A percentile compares a stretch with the other conserved stretches of the same genome.
Evolutionary conservation across 2,888 invertebrate genomes (phyloP).

Genomic region (Pinctada fucata): DNA sequence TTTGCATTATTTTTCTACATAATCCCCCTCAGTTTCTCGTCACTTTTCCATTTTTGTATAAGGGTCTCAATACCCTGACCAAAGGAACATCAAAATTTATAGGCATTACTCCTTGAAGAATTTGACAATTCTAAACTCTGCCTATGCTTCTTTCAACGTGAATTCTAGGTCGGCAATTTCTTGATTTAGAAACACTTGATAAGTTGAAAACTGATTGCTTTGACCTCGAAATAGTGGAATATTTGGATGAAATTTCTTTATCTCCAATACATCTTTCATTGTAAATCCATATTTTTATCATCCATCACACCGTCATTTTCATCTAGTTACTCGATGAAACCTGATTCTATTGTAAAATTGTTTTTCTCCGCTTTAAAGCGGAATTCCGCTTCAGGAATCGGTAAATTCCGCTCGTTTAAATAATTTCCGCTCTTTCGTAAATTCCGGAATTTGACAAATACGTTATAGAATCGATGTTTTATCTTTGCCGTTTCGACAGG

Average conservation of each 20-base stretch:
- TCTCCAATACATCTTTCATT: background rate
- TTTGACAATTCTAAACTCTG: conserved; percentile 17
- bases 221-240: conserved; percentile 28
- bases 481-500: too few relatives aligned
- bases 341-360: conserved; percentile 2
- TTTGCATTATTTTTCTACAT: too few relatives aligned
- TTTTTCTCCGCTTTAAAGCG: too few relatives aligned
- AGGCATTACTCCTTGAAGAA: conserved; percentile 29
- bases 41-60: too few relatives aligned
- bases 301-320: conserved; percentile 23
- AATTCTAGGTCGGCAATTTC: conserved; percentile 27
- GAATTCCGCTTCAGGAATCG: too few relatives aligned
- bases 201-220: conserved; percentile 19
- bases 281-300: conserved; percentile 17
- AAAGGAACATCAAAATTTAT: too few relatives aligned
- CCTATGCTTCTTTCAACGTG: conserved; percentile 30
- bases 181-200: conserved; percentile 31
- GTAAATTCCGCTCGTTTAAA: too few relatives aligned
- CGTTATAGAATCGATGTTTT: too few relatives aligned
- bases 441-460: too few relatives aligned
- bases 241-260: conserved; percentile 17
- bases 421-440: too few relatives aligned
- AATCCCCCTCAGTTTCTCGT: too few relatives aligned
- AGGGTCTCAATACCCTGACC: too few relatives aligned
- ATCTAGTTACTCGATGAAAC: conserved; percentile 13